Conservation (phyloP, 2,888 invertebrate genomes). For the Zaprionus bogoriensis region DNA sequence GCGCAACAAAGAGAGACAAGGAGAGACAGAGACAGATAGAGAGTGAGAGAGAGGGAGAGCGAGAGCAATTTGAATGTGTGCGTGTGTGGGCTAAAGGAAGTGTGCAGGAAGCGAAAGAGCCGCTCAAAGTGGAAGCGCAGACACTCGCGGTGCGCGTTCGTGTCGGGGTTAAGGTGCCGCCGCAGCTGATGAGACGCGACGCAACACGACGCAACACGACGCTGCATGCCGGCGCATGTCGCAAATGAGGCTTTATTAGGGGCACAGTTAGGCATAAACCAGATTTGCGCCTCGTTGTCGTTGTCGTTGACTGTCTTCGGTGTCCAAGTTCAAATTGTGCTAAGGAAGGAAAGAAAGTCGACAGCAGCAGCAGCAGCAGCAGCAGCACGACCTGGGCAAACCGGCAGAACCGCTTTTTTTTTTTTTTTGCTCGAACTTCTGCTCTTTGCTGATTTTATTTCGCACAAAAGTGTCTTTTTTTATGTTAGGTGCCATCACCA, state of each 20-base stretch:
- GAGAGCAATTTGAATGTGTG: constrained; percentile 5
- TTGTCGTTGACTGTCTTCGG: too few species aligned
- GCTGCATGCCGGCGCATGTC: constrained; percentile 17
- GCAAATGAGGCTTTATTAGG: constrained; percentile 64
- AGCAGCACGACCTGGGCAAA: constrained; percentile 64
- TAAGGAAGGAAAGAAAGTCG: constrained; percentile 61
- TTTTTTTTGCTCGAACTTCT: constrained; percentile 20
- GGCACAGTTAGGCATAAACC: constrained; percentile 59
- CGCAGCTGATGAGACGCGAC: constrained; percentile 11
- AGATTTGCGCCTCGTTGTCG: constrained; percentile 54
- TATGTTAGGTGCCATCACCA: constrained; percentile 24
- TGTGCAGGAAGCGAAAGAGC: constrained; percentile 51
- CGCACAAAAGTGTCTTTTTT: constrained; percentile 12
- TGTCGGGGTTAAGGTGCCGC: constrained; percentile 41
- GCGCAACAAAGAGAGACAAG: constrained; percentile 5
- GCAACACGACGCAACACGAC: constrained; percentile 15
- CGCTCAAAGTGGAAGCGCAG: constrained; percentile 39
- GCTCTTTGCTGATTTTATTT: constrained; percentile 20
- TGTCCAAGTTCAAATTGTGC: constrained; percentile 75
- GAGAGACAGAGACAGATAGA: neutral
- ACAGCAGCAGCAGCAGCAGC: neutral
- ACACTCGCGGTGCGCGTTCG: constrained; percentile 12
- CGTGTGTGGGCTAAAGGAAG: constrained; percentile 40
- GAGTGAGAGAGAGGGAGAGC: neutral
- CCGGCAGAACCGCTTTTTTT: constrained; percentile 72